Conservation (phyloP, 1,140 invertebrate species). For the Scaptomyza montana region DNA sequence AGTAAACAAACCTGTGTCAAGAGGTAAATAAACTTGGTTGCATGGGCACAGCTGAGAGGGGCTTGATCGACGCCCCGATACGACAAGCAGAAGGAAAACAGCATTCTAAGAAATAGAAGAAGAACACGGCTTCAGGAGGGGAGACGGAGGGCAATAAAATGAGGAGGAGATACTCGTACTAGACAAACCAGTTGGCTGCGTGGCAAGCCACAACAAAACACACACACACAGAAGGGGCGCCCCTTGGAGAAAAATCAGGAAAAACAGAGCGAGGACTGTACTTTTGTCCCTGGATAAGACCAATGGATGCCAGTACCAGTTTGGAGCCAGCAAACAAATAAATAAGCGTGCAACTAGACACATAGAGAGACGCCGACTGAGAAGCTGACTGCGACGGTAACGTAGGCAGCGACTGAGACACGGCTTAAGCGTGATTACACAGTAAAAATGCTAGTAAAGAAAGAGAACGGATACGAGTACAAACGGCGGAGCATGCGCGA, state of each 20-base stretch:
- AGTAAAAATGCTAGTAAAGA: conserved; percentile 48
- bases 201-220: conserved; percentile 30
- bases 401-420: conserved; percentile 12
- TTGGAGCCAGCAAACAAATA: conserved; percentile 78
- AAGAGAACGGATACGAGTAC: conserved; percentile 52
- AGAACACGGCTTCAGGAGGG: conserved; percentile 17
- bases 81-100: conserved; percentile 58
- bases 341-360: conserved; percentile 73
- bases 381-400: background rate
- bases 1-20: conserved; percentile 61
- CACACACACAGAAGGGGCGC: conserved; percentile 23
- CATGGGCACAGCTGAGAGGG: conserved; percentile 19
- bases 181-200: conserved; percentile 73
- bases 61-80: conserved; percentile 59
- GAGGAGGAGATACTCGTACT: conserved; percentile 62
- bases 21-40: conserved; percentile 69
- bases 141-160: conserved; percentile 49
- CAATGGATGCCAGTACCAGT: conserved; percentile 67
- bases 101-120: conserved; percentile 70
- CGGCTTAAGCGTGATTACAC: conserved; percentile 67
- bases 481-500: conserved; percentile 42
- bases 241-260: conserved; percentile 72
- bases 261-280: conserved; percentile 71
- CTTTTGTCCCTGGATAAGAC: conserved; percentile 26
- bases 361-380: conserved; percentile 42